Evolutionary conservation across 1,140 invertebrate species (phyloP), one percentile per base, ranked within the genome.

Genomic region (Dendroctonus ponderosae): DNA sequence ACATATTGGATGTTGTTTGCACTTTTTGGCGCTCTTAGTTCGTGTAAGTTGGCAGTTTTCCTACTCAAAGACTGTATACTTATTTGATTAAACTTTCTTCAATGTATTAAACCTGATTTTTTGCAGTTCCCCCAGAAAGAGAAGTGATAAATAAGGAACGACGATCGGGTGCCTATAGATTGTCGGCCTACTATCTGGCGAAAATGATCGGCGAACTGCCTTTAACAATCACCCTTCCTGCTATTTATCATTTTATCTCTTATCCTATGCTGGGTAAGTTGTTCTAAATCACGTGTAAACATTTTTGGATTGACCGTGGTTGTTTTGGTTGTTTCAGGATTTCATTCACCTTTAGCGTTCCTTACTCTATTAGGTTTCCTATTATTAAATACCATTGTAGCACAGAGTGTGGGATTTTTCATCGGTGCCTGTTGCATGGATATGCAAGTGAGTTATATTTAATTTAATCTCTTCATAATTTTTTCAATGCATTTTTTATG

Each of bases 1-100:
- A 91, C 89, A 37, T 93, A 93, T 74, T 93, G 91, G 91, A 93
- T 92, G 88, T 81, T 93, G 39, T 92, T 92, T 77, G 87, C 91
- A 11, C 83, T 92, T 62, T 93, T 93, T 75, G 89, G 90, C 71
- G 89, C 91, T 60, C 82, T 93, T 12, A 86, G 88, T 73, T 89
- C 90, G 77, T 84, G 82, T 83, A 71, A 76, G 80, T 58, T 15
- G 7, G 7, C 7, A 48, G 5, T 14, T 15, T 57, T 15, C 5
- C 48, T 60, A 52, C 4, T 39, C 38, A 51, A 2, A 51, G 7
- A 51, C 15, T 51, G 5, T 5, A 15, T 6, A 11, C 7, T 56
- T 1, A 11, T 37, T 56, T 37, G 0, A 52, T 14, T 52, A 14
- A 52, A 52, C 9, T n/a, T 60, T 50, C 42, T 9, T 46, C 14